Evolutionary conservation across 2,888 invertebrate species (phyloP), one percentile per base, ranked within the genome.

Genomic region (Halocaridina rubra): DNA sequence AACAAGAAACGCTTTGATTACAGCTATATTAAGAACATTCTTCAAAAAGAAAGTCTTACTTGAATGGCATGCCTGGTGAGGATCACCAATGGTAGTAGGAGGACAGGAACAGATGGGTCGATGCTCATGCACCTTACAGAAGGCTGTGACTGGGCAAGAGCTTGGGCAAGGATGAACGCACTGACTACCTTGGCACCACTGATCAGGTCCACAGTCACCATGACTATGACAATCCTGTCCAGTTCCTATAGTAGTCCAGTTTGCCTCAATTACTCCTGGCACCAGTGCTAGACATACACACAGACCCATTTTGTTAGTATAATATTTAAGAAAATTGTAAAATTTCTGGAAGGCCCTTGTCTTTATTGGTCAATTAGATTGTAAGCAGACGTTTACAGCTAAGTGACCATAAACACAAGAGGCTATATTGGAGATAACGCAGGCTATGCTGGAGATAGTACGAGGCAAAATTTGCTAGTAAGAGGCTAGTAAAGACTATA

Each of bases 31-130:
- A n/a, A n/a, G n/a, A n/a, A n/a, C n/a, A n/a, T n/a, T n/a, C n/a
- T n/a, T n/a, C n/a, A n/a, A n/a, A n/a, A n/a, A n/a, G 94, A 93
- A 22, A 96, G 94, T 91, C 96, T 95, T 0, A 97, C 97, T 76
- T 80, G 79, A 29, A 24, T 59, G 33, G 67, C 88, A 88, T 27
- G 72, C 39, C 7, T 72, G 29, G 90, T 96, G 96, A 5, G 97
- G 96, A 90, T 97, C 96, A 24, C 97, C 97, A 80, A 94, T 93
- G 90, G 96, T 96, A 84, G 94, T 72, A 16, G 87, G 67, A 7
- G 87, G 72, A 84, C 89, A 89, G n/a, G 82, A 84, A 81, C 89
- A 89, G 13, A 88, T 84, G 19, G 89, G 87, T 13, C 78, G 79
- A 59, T 89, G 89, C 61, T 88, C 86, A 59, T 76, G 53, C 46